These are phyloP conservation scores for Cheumatopsyche charites DNA, from an alignment of 1,140 invertebrate genomes.

Conservation along the genomic window DNA sequence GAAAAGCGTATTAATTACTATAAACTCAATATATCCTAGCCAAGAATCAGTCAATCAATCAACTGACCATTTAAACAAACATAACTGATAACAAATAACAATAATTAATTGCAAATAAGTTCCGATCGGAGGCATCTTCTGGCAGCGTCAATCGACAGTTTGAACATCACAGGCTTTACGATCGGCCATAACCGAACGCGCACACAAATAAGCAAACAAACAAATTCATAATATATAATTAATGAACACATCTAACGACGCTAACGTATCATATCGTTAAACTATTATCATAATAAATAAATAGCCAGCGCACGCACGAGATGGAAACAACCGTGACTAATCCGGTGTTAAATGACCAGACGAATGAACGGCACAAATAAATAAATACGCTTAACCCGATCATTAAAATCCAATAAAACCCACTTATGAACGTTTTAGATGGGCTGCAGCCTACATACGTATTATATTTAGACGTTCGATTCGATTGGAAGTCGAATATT, in stretches of 20 bases:
- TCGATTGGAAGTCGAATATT: too few relatives aligned
- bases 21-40: too few relatives aligned
- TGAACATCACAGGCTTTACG: background rate
- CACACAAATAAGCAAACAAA: slow-evolving; percentile 13
- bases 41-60: too few relatives aligned
- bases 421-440: slow-evolving; percentile 2
- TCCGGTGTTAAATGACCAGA: slow-evolving; percentile 8
- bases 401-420: slow-evolving; percentile 5
- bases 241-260: slow-evolving; percentile 11
- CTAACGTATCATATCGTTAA: slow-evolving; percentile 17
- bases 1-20: too few relatives aligned
- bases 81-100: too few relatives aligned
- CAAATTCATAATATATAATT: slow-evolving; percentile 1
- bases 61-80: too few relatives aligned
- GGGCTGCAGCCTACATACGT: too few relatives aligned
- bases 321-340: background rate
- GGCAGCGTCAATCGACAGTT: slow-evolving; percentile 10
- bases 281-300: slow-evolving; percentile 17
- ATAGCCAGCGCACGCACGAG: background rate
- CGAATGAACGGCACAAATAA: slow-evolving; percentile 1
- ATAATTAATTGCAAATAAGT: too few relatives aligned
- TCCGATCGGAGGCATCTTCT: too few relatives aligned
- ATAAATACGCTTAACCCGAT: background rate
- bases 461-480: too few relatives aligned
- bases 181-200: background rate